phyloP scores from a whole-genome alignment of 2,888 invertebrate genomes.

The Chrysolina oricalcia region DNA sequence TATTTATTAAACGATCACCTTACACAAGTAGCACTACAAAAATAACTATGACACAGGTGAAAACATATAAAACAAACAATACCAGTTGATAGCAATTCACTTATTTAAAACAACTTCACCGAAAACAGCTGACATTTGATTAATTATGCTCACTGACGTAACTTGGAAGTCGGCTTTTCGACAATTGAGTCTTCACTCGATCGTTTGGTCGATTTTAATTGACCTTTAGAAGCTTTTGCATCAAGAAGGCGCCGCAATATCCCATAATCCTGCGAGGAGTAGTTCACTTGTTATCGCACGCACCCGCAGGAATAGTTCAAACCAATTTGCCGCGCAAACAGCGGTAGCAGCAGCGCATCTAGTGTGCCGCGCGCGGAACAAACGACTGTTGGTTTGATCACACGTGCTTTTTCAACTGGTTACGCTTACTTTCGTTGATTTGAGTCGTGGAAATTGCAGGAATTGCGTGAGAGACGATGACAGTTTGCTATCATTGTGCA shows the following conservation, averaged over 20 bases:
- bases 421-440: constrained; percentile 51
- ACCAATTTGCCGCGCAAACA: constrained; percentile 17
- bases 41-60: constrained; percentile 17
- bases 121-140: constrained; percentile 14
- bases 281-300: neutral
- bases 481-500: neutral
- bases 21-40: constrained; percentile 15
- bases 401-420: constrained; percentile 64
- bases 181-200: neutral
- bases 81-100: neutral
- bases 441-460: constrained; percentile 46
- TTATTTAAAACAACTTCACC: neutral
- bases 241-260: neutral
- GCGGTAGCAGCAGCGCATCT: constrained; percentile 56
- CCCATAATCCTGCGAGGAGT: neutral
- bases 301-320: neutral
- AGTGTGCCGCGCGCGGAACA: constrained; percentile 64
- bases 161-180: neutral
- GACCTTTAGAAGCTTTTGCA: neutral
- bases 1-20: constrained; percentile 40
- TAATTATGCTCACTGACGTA: constrained; percentile 5
- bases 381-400: constrained; percentile 62
- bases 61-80: neutral
- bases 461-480: constrained; percentile 43
- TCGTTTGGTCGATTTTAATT: neutral